Base-by-base conservation (phyloP, 1,140 invertebrate genomes). In the Eubasilissa regina region DNA sequence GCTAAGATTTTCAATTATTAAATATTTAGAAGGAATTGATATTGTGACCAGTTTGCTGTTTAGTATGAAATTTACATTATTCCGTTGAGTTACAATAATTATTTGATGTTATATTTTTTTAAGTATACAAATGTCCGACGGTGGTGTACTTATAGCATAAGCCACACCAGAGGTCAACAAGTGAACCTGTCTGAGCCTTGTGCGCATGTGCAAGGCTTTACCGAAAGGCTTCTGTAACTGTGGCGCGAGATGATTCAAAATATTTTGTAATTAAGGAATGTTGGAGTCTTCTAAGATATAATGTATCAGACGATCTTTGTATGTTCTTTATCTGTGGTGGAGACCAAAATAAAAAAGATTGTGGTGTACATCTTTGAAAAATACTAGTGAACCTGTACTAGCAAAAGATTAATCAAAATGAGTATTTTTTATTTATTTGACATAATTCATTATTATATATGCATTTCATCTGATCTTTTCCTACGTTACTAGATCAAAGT, bases 161-260 rank as follows among this genome's bases (percentile, higher is more conserved):
- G 62, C 77, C 75, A 55, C 68, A 48, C 43, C 53, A 80, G 81
- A 80, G 81, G 81, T 82, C 81, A 82, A 80, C 81, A 78, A 82
- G 79, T 82, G 81, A 82, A 82, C 81, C 81, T 82, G 81, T 82
- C 81, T 78, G 78, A 64, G 75, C 77, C 81, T 82, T 78, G 62
- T 77, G 76, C 76, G 76, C 74, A 75, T 75, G 74, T 51, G 74
- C 76, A 56, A 72, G 51, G 44, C 64, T 70, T 58, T 70, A 25
- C 11, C 8, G 13, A 15, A 58, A 35, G 3, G 76, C 8, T 70
- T 55, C 21, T 78, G 12, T 44, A 78, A 70, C 75, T 66, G 25
- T 77, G 70, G 8, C 7, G 53, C n/a, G 12, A 51, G 48, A 51
- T 51, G 1, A 51, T 8, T 51, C 1, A 51, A 11, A 11, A 51